Percentiles rank a stretch among this genome's conserved stretches.
These are phyloP conservation scores for Deroptyus accipitrinus DNA, from an alignment of 2,113 vertebrate species.

Conservation along the genomic window DNA sequence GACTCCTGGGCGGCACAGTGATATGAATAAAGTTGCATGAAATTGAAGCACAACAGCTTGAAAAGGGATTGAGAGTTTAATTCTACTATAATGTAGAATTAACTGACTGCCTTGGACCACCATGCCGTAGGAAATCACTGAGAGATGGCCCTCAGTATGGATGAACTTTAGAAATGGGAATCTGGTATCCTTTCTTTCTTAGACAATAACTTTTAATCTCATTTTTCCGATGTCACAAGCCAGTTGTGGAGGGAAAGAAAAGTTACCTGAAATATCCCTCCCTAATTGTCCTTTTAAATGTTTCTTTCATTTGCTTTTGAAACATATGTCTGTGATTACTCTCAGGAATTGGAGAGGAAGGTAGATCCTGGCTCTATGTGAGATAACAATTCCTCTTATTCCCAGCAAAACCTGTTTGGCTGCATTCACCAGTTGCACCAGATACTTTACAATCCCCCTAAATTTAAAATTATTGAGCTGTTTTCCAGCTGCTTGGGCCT, in stretches of 20 bases:
- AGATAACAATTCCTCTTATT: not conserved
- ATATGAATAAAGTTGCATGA: not conserved
- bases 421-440: not conserved
- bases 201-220: not conserved
- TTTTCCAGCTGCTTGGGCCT: not conserved
- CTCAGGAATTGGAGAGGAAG: not conserved
- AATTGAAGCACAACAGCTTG: not conserved
- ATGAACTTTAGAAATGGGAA: not conserved
- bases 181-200: not conserved
- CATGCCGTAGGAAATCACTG: not conserved
- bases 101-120: not conserved
- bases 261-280: not conserved
- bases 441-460: not conserved
- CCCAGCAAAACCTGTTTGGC: not conserved
- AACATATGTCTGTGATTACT: not conserved
- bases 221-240: not conserved
- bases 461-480: not conserved
- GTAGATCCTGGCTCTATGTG: rapidly evolving
- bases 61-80: not conserved
- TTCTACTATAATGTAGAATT: not conserved
- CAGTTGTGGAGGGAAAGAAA: not conserved
- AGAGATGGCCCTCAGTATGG: not conserved
- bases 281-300: not conserved
- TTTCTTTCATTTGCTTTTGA: not conserved
- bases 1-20: not conserved